Percentiles rank a stretch among this genome's conserved stretches.
Conservation (phyloP, 2,797 vertebrate species). For the Hyperoplus lanceolatus region DNA sequence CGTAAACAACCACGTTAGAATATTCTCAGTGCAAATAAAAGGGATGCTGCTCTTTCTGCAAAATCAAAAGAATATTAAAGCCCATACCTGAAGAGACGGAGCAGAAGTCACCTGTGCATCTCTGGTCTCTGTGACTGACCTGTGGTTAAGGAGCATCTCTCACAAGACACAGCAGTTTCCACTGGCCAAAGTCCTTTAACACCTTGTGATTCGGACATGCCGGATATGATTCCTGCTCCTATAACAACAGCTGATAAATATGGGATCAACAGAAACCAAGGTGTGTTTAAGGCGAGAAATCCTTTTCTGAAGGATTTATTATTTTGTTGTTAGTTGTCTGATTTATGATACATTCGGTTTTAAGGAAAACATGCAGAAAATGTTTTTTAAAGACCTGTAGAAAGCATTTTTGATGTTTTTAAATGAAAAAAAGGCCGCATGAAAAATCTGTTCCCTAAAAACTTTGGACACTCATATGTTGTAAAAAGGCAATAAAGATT, state of each 20-base stretch:
- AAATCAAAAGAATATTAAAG: constrained; percentile 14
- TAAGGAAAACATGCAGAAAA: no score
- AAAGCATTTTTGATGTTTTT: no score
- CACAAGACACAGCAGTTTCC: constrained; percentile 69
- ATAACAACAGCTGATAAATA: constrained; percentile 33
- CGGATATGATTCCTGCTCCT: constrained; percentile 34
- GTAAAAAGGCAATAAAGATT: no score
- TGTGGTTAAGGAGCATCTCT: constrained; percentile 63
- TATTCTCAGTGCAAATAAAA: background rate
- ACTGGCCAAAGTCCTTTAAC: constrained; percentile 81
- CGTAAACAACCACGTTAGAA: background rate
- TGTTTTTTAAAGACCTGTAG: no score
- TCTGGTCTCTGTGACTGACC: constrained; percentile 40
- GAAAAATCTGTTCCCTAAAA: no score
- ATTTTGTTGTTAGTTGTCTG: no score
- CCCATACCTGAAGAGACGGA: constrained; percentile 67
- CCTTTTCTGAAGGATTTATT: no score
- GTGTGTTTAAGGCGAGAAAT: background rate
- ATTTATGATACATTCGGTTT: no score
- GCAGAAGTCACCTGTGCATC: constrained; percentile 55
- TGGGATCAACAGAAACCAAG: constrained; percentile 17
- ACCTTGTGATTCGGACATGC: constrained; percentile 73
- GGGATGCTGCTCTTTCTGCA: background rate
- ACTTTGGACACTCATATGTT: no score
- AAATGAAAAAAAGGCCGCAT: no score